These are phyloP conservation scores for Pammene aurita DNA, from an alignment of 2,888 invertebrate species.

Conservation along the genomic window DNA sequence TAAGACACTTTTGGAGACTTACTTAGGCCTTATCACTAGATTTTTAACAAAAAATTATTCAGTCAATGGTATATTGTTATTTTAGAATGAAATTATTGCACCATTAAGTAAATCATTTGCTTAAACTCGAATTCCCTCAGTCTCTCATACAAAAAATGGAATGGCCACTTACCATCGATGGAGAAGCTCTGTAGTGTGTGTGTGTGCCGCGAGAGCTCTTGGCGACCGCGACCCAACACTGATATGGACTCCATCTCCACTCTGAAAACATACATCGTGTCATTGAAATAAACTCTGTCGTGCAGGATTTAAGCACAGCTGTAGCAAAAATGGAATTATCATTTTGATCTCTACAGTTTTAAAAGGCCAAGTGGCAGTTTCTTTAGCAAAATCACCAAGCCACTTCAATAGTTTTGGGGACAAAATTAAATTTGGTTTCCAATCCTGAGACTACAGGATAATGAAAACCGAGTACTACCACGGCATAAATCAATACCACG, in stretches of 20 bases:
- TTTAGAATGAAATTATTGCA: not conserved
- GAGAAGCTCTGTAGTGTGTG: slow-evolving; percentile 74
- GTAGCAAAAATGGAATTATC: too few species aligned
- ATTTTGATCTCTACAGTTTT: too few species aligned
- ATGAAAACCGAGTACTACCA: too few species aligned
- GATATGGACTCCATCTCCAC: slow-evolving; percentile 91
- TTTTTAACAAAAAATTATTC: not conserved
- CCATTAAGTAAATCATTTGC: not conserved
- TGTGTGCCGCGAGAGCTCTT: slow-evolving; percentile 70
- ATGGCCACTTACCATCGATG: slow-evolving; percentile 68
- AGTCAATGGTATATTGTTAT: not conserved
- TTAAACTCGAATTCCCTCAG: too few species aligned
- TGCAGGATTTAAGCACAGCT: too few species aligned
- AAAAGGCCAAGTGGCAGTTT: too few species aligned
- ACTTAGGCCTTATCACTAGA: slow-evolving; percentile 4
- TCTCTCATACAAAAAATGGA: not conserved
- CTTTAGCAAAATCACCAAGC: too few species aligned
- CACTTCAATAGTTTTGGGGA: too few species aligned
- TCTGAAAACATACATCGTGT: slow-evolving; percentile 59
- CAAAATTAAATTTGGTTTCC: too few species aligned
- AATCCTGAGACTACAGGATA: too few species aligned
- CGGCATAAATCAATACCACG: too few species aligned
- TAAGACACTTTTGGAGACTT: not conserved
- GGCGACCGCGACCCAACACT: slow-evolving; percentile 84
- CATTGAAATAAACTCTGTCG: not conserved